Evolutionary conservation across 2,888 invertebrate genomes (phyloP), one percentile per base, ranked within the genome.

Genomic region (Cybosia mesomella): DNA sequence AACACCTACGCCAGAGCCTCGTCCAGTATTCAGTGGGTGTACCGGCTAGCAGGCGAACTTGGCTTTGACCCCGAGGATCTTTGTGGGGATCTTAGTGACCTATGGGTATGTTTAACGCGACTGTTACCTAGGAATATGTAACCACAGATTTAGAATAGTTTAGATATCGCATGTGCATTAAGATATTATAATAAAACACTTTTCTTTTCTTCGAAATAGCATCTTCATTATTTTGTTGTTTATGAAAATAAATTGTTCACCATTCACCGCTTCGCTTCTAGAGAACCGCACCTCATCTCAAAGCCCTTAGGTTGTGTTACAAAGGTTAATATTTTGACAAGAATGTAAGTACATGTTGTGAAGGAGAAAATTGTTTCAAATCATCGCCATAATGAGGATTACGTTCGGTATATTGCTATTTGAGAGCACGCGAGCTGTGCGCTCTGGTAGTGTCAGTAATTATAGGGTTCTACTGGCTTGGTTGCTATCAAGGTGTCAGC

Each of bases 321-420:
- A 73, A 76, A 75, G 76, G 79, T 78, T 81, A 81, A 82, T 81
- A 82, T 81, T 82, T 74, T 80, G 83, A 82, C 78, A 70, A 72
- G 73, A 59, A 34, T 58, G 24, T 67, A 64, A 79, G 69, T 70
- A 59, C 65, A 72, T n/a, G 66, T 28, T 72, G 62, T 54, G 39
- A 58, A 58, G 55, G 36, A 63, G 67, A 55, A 77, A 79, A 80
- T 81, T 79, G 75, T 80, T 80, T 77, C 57, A 32, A 77, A 81
- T 77, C 68, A 73, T 73, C 68, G 62, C 57, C 72, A 68, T 74
- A 64, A 76, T 69, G 70, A 64, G 64, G 70, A 80, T 79, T 75
- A 73, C 62, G 32, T 36, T 57, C 49, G 36, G 58, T 49, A 58
- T 71, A 59, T 75, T 73, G 69, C 69, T 80, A 68, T 80, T 78